Evolutionary conservation across 2,113 vertebrate species (phyloP).

Genomic region (Dendrocopos noguchii): DNA sequence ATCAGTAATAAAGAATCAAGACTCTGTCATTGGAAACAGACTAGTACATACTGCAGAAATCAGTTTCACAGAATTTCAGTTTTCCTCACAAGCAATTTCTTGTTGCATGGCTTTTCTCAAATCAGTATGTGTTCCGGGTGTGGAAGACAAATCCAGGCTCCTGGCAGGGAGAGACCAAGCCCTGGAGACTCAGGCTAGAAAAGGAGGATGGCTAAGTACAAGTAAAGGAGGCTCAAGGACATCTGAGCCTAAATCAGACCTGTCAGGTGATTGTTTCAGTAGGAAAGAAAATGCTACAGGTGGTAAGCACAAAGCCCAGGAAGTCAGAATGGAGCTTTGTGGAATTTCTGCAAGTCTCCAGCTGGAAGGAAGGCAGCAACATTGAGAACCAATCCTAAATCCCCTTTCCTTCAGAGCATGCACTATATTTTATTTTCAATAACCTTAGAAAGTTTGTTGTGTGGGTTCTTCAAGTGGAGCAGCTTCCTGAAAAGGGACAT

Average conservation of each 20-base stretch:
- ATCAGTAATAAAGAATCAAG: not conserved
- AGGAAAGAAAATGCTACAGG: not conserved
- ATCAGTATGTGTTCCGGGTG: not conserved
- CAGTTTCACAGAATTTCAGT: not conserved
- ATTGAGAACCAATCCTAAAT: not conserved
- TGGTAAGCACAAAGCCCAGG: not conserved
- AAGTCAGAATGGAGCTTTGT: not conserved
- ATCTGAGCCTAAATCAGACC: not conserved
- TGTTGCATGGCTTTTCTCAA: not conserved
- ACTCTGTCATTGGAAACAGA: not conserved
- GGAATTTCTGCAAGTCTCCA: not conserved
- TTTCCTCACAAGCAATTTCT: not conserved
- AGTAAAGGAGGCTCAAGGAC: not conserved
- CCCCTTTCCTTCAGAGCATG: not conserved
- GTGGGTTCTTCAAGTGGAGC: not conserved
- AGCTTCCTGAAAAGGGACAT: not conserved
- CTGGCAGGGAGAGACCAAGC: not conserved
- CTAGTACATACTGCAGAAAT: not conserved
- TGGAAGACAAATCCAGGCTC: rapidly evolving
- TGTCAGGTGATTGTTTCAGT: not conserved
- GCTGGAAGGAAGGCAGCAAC: not conserved
- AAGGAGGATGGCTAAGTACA: not conserved
- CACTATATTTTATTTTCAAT: rapidly evolving
- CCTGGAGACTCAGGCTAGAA: not conserved
- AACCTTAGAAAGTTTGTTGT: not conserved